Conservation (phyloP, 2,113 vertebrate genomes). For the Rhegmatorhina hoffmannsi region DNA sequence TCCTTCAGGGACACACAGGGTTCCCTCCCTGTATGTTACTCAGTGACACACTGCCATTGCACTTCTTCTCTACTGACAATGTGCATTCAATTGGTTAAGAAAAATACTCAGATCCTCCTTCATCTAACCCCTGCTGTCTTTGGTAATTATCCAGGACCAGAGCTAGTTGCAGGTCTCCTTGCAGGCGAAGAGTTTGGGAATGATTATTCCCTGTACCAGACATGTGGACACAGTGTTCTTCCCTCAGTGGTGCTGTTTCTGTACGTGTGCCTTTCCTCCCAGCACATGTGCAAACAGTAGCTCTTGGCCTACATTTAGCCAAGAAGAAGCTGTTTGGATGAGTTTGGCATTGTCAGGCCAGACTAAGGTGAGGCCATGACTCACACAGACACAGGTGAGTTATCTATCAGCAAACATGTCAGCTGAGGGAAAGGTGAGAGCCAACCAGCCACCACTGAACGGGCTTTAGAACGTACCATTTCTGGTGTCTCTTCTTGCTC, state of each 20-base stretch:
- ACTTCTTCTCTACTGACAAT: background rate
- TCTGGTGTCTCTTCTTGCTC: background rate
- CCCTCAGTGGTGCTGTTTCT: background rate
- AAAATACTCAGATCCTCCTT: background rate
- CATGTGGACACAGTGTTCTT: background rate
- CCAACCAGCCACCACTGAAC: background rate
- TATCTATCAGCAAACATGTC: background rate
- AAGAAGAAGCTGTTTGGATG: background rate
- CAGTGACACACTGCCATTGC: background rate
- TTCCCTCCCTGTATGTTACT: background rate
- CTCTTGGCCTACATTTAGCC: background rate
- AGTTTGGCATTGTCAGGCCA: background rate
- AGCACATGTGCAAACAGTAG: background rate
- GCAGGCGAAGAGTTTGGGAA: background rate
- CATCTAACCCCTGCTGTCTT: background rate
- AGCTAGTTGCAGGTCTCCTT: background rate
- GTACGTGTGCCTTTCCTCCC: background rate
- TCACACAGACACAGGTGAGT: background rate
- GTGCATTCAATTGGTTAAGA: background rate
- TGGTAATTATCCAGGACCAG: background rate
- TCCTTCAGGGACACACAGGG: too few species aligned
- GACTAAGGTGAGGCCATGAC: background rate
- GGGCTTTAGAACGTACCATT: background rate
- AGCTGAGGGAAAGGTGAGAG: background rate
- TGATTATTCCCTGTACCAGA: background rate